phyloP scores from a whole-genome alignment of 2,113 vertebrate genomes.

The Casuarius casuarius region DNA sequence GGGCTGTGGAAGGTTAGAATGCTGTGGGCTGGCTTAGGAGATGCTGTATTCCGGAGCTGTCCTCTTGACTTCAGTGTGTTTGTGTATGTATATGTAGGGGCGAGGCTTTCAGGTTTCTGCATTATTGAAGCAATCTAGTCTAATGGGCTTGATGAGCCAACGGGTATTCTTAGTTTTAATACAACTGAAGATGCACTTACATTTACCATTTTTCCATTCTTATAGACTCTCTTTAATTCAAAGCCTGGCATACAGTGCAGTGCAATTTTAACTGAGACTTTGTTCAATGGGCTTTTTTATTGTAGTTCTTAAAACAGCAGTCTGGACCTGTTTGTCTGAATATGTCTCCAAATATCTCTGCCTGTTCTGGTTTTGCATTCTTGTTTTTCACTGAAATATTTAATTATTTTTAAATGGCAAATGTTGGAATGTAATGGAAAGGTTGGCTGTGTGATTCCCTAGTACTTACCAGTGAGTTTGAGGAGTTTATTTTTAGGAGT shows the following conservation, averaged over 20 bases:
- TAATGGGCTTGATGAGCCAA: background rate
- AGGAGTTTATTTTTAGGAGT: background rate
- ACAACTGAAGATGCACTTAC: background rate
- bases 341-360: background rate
- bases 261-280: background rate
- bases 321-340: background rate
- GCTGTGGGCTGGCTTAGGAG: background rate
- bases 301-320: background rate
- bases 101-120: background rate
- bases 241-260: background rate
- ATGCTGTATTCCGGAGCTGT: background rate
- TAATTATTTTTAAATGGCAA: background rate
- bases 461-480: background rate
- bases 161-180: background rate
- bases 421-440: background rate
- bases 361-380: background rate
- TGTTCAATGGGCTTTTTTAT: background rate
- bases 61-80: background rate
- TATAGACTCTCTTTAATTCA: background rate
- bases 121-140: background rate
- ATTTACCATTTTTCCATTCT: background rate
- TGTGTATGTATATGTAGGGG: background rate
- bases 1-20: background rate
- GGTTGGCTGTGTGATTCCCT: background rate
- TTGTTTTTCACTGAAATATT: background rate